These are phyloP conservation scores for Dendroctonus ponderosae DNA, from an alignment of 1,140 invertebrate species.

Conservation along the genomic window DNA sequence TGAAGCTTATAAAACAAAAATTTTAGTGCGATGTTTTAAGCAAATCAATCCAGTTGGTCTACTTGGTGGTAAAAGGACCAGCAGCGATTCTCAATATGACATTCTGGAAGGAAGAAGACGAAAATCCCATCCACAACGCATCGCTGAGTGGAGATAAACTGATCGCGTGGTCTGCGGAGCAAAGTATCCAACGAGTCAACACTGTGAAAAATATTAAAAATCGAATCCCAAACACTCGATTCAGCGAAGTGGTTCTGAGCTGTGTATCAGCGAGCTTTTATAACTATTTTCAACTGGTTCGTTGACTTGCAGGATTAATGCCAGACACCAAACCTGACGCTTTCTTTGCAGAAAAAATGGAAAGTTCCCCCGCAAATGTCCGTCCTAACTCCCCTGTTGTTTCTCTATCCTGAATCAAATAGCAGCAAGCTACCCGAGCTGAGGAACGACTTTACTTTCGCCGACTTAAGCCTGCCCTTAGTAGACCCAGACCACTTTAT, in stretches of 20 bases:
- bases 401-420: not conserved
- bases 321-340: not conserved
- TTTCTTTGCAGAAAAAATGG: conserved; percentile 1
- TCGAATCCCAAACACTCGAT: conserved; percentile 5
- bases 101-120: conserved; percentile 4
- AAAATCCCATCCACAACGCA: not conserved
- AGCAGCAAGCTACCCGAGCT: not conserved
- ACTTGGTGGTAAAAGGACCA: not conserved
- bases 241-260: conserved; percentile 9
- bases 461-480: conserved; percentile 1
- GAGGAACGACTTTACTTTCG: conserved; percentile 15
- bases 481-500: conserved; percentile 4
- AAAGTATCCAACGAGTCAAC: not conserved
- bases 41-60: not conserved
- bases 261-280: conserved; percentile 11
- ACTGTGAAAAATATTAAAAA: conserved; percentile 13
- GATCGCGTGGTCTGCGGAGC: conserved; percentile 5
- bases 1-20: not conserved
- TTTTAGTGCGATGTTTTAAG: not conserved
- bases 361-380: not conserved
- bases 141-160: conserved; percentile 7
- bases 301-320: not conserved
- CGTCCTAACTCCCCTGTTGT: not conserved
- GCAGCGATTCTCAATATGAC: not conserved
- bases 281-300: conserved; percentile 2